A percentile compares a stretch with the other conserved stretches of the same genome.
phyloP scores from a whole-genome alignment of 2,113 vertebrate genomes.

The Chascanopsetta lugubris region DNA sequence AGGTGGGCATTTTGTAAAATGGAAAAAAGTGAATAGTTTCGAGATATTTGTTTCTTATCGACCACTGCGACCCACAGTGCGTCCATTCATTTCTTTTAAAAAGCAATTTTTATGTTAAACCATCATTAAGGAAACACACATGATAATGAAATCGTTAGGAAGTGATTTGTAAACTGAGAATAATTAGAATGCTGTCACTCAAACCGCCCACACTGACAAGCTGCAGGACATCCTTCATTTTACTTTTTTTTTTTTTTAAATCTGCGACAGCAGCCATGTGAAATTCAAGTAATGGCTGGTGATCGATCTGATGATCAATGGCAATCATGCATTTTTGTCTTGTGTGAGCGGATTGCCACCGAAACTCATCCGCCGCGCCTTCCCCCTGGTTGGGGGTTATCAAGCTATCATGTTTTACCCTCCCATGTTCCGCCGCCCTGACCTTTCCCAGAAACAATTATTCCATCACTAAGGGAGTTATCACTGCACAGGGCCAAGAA shows the following conservation, averaged over 20 bases:
- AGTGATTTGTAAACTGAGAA: slow-evolving; percentile 35
- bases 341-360: slow-evolving; percentile 11
- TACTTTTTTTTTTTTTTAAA: not conserved
- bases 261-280: slow-evolving; percentile 25
- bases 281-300: slow-evolving; percentile 43
- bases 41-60: slow-evolving; percentile 56
- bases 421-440: slow-evolving; percentile 29
- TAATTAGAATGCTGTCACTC: slow-evolving; percentile 54
- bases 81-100: slow-evolving; percentile 40
- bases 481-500: not conserved
- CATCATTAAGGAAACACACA: slow-evolving; percentile 35
- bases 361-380: slow-evolving; percentile 31
- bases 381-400: slow-evolving; percentile 32
- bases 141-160: slow-evolving; percentile 20
- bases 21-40: slow-evolving; percentile 54
- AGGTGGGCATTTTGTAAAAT: slow-evolving; percentile 76
- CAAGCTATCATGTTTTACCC: slow-evolving; percentile 25
- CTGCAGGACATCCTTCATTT: slow-evolving; percentile 1
- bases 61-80: slow-evolving; percentile 49
- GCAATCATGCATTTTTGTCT: slow-evolving; percentile 51
- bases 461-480: slow-evolving; percentile 26
- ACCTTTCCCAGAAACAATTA: slow-evolving; percentile 65
- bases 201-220: slow-evolving; percentile 27
- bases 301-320: slow-evolving; percentile 59
- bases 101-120: slow-evolving; percentile 24